phyloP scores from a whole-genome alignment of 1,140 invertebrate species.

The Phenacoccus solenopsis region DNA sequence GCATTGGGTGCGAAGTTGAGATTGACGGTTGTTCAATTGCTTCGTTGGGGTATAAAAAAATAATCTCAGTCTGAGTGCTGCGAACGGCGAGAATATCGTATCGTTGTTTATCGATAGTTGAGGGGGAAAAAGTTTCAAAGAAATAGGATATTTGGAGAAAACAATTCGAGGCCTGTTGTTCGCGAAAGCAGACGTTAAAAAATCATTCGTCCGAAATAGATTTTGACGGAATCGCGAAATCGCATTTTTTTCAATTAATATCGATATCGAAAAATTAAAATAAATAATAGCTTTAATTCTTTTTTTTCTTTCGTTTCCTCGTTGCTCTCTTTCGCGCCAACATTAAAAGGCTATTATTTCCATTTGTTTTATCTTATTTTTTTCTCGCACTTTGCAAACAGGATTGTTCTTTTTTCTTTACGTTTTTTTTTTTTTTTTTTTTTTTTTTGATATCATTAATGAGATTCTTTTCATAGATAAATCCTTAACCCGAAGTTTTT shows the following conservation, averaged over 20 bases:
- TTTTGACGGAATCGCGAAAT: background rate
- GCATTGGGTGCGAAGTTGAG: too few species aligned
- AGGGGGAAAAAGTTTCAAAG: too few species aligned
- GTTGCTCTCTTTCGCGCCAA: background rate
- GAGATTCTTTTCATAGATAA: constrained; percentile 15
- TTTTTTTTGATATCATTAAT: constrained; percentile 16
- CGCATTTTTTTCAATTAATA: background rate
- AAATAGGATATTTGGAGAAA: background rate
- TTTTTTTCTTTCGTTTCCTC: background rate
- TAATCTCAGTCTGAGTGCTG: too few species aligned
- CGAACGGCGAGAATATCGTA: too few species aligned
- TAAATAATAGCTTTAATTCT: background rate
- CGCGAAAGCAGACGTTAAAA: background rate
- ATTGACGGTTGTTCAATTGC: too few species aligned
- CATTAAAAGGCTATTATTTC: constrained; percentile 4
- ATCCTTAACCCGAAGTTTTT: constrained; percentile 15
- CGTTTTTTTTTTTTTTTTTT: background rate
- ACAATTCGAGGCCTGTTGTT: background rate
- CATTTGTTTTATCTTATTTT: background rate
- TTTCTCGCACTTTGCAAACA: background rate
- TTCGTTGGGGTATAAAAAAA: too few species aligned
- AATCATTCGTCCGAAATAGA: background rate
- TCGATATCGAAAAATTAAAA: constrained; percentile 9
- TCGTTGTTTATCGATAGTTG: too few species aligned
- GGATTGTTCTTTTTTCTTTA: constrained; percentile 12